Evolutionary conservation across 2,888 invertebrate species (phyloP).

Genomic region (Orchestes rusci): DNA sequence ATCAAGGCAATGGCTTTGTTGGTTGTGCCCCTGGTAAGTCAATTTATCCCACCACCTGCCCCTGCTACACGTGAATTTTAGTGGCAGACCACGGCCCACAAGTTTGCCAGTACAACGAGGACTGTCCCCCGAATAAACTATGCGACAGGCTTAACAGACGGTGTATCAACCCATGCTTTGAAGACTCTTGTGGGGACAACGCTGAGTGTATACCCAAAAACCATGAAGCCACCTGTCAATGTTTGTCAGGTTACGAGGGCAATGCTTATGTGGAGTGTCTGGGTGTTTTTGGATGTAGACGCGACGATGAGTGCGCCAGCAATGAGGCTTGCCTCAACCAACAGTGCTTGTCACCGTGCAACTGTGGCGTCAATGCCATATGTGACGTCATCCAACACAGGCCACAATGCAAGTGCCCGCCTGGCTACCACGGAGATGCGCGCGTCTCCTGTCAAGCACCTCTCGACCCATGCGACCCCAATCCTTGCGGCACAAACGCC

Average conservation of each 20-base stretch:
- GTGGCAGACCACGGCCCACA: conserved; percentile 42
- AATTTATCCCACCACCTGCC: background rate
- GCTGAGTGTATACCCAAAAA: conserved; percentile 71
- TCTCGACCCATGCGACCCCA: conserved; percentile 72
- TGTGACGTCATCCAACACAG: conserved; percentile 76
- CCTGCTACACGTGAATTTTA: conserved; percentile 8
- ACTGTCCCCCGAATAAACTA: conserved; percentile 77
- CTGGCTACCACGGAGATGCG: conserved; percentile 76
- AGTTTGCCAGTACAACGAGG: conserved; percentile 84
- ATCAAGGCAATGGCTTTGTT: conserved; percentile 78
- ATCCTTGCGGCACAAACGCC: conserved; percentile 82
- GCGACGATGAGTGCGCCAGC: conserved; percentile 63
- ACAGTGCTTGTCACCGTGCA: conserved; percentile 69
- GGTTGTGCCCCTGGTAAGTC: conserved; percentile 69
- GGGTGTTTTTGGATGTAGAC: conserved; percentile 62
- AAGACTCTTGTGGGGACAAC: conserved; percentile 74
- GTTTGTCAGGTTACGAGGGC: conserved; percentile 58
- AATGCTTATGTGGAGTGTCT: conserved; percentile 70
- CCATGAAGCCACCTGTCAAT: conserved; percentile 70
- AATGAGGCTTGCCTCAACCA: conserved; percentile 73
- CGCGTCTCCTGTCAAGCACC: conserved; percentile 63
- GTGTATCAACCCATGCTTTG: conserved; percentile 75
- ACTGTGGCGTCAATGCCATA: conserved; percentile 71
- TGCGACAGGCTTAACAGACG: conserved; percentile 79
- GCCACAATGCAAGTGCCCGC: conserved; percentile 73